Evolutionary conservation across 37 sponge, comb jelly and placozoan species (phyloP).

Genomic region (Oopsacas minuta): DNA sequence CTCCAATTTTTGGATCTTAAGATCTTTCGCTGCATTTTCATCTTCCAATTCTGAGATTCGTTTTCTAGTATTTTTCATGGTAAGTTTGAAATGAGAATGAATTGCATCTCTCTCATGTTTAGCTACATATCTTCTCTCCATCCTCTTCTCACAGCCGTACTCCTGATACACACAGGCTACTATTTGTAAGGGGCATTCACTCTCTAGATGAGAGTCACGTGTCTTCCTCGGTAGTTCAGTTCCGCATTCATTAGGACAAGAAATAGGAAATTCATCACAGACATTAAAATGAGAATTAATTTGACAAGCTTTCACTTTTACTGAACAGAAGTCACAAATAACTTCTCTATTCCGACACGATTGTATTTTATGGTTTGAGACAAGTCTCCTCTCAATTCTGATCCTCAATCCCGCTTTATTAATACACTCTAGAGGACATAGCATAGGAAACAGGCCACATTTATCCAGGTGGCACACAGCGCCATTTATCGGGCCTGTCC

Average conservation of each 20-base stretch:
- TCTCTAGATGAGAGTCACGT: not conserved
- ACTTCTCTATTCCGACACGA: not conserved
- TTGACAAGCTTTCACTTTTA: not conserved
- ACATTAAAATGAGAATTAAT: not conserved
- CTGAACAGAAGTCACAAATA: not conserved
- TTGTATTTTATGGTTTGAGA: not conserved
- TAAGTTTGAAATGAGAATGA: not conserved
- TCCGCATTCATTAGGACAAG: not conserved
- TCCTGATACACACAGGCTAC: not conserved
- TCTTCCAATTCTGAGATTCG: not conserved
- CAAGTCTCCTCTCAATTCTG: not conserved
- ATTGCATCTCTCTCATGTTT: not conserved
- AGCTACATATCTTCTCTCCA: not conserved
- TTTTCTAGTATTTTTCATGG: not conserved
- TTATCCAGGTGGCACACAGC: not conserved
- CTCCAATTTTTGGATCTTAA: not conserved
- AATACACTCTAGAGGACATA: not conserved
- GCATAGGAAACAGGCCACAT: not conserved
- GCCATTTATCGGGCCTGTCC: not conserved
- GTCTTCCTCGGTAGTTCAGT: not conserved
- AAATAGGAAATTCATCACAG: not conserved
- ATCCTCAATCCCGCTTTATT: not conserved
- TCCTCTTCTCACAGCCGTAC: not conserved
- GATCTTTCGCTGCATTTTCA: not conserved
- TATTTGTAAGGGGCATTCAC: not conserved